Conservation (phyloP, 2,113 vertebrate genomes). For the Morone chrysops region DNA sequence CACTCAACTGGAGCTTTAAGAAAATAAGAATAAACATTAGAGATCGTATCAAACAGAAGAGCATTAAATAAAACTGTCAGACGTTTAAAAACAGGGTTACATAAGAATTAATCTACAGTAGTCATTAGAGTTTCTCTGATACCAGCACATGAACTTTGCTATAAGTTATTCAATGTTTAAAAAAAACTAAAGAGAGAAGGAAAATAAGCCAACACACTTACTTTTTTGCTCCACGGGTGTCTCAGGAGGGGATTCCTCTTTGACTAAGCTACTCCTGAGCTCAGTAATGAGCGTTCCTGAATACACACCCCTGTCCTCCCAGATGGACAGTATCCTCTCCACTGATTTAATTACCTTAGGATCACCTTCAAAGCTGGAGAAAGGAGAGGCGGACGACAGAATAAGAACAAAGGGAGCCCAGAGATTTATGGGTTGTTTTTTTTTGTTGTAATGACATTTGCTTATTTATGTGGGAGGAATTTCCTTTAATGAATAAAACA, state of each 20-base stretch:
- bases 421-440: neutral
- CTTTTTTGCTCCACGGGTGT: conserved; percentile 78
- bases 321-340: conserved; percentile 95
- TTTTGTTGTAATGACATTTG: conserved; percentile 15
- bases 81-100: neutral
- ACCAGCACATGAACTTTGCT: too few species aligned
- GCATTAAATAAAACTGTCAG: neutral
- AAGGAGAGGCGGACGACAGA: conserved; percentile 1
- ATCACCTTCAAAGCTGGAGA: conserved; percentile 84
- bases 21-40: neutral
- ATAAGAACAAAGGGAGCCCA: neutral
- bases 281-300: conserved; percentile 90
- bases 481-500: conserved; percentile 2
- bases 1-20: conserved; percentile 86
- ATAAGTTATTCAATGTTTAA: too few species aligned
- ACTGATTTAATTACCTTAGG: conserved; percentile 90
- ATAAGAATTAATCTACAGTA: neutral
- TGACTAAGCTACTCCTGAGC: conserved; percentile 83
- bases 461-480: conserved; percentile 23
- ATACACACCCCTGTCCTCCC: conserved; percentile 96
- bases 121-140: neutral
- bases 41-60: too few species aligned
- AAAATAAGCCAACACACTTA: conserved; percentile 32
- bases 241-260: conserved; percentile 78
- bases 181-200: neutral